These are phyloP conservation scores for Chiloscyllium plagiosum DNA, from an alignment of 2,113 vertebrate genomes.

Conservation along the genomic window DNA sequence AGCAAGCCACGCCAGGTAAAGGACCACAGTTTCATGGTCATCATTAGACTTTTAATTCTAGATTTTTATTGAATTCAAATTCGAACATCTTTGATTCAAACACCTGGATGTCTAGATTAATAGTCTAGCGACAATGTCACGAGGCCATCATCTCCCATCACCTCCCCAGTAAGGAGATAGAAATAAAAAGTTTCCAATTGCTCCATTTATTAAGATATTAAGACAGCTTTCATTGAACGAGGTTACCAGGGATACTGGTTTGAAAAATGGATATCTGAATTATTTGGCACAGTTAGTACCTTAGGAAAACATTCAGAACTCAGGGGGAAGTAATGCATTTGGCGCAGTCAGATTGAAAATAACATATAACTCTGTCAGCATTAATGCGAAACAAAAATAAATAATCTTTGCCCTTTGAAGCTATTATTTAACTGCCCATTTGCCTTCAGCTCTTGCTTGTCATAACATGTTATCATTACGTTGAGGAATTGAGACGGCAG, in stretches of 20 bases:
- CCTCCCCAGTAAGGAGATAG: background rate
- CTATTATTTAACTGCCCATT: background rate
- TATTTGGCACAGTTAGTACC: background rate
- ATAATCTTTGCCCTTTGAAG: background rate
- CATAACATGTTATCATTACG: background rate
- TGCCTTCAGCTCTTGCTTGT: background rate
- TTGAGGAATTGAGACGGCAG: background rate
- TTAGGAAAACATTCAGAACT: background rate
- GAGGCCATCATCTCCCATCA: too few relatives aligned
- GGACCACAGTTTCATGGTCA: too few relatives aligned
- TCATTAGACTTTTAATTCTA: too few relatives aligned
- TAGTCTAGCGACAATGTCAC: too few relatives aligned
- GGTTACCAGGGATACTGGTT: background rate
- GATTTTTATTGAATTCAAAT: too few relatives aligned
- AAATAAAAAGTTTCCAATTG: background rate
- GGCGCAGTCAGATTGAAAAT: background rate
- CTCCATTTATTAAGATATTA: background rate
- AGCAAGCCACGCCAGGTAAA: too few relatives aligned
- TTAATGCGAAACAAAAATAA: background rate
- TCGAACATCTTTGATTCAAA: too few relatives aligned
- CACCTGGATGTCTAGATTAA: too few relatives aligned
- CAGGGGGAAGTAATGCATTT: background rate
- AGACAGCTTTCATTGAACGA: background rate
- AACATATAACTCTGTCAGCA: background rate
- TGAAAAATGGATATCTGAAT: background rate